phyloP scores from a whole-genome alignment of 2,888 invertebrate genomes.

The Chrysodeixis includens region DNA sequence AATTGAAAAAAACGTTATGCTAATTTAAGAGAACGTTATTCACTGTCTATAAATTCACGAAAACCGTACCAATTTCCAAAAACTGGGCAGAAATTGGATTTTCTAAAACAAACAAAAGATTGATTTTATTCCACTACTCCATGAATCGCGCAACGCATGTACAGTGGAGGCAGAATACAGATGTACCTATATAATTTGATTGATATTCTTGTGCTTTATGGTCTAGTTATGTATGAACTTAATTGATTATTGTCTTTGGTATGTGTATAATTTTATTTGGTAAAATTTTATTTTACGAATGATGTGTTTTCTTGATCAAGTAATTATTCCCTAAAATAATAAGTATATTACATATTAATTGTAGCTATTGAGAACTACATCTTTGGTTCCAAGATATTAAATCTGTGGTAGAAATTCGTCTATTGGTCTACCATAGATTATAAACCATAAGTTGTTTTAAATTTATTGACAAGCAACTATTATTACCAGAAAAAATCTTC shows the following conservation, averaged over 20 bases:
- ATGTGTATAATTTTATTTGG: background rate
- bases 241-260: slow-evolving; percentile 1
- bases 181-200: slow-evolving; percentile 23
- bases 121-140: slow-evolving; percentile 59
- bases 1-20: slow-evolving; percentile 21
- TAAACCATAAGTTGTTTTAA: slow-evolving; percentile 36
- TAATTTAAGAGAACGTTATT: slow-evolving; percentile 8
- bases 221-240: slow-evolving; percentile 27
- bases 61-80: slow-evolving; percentile 42
- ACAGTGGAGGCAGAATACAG: slow-evolving; percentile 33
- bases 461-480: slow-evolving; percentile 51
- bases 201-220: slow-evolving; percentile 33
- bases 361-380: background rate
- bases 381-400: background rate
- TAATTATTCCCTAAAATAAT: background rate
- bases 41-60: slow-evolving; percentile 23
- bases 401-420: slow-evolving; percentile 6
- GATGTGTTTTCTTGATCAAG: background rate
- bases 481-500: slow-evolving; percentile 41
- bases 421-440: slow-evolving; percentile 36
- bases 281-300: background rate
- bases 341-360: background rate
- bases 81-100: slow-evolving; percentile 38
- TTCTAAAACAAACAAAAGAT: slow-evolving; percentile 59
- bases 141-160: slow-evolving; percentile 54